phyloP scores from a whole-genome alignment of 2,113 vertebrate species.

The Megaleporinus macrocephalus region DNA sequence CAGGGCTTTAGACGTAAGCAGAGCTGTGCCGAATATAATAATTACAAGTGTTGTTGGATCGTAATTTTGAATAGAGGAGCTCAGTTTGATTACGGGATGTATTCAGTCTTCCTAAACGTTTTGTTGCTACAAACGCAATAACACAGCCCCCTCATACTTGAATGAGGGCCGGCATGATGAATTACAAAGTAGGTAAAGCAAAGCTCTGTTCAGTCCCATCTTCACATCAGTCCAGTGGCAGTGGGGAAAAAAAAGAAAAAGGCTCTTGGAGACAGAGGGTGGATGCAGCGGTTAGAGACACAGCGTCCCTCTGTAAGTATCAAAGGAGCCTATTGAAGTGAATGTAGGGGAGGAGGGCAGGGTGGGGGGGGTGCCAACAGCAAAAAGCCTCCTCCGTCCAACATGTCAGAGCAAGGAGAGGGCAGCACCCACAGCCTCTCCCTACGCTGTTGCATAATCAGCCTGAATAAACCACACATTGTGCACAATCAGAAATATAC shows the following conservation, averaged over 20 bases:
- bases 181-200: background rate
- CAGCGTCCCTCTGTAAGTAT: slow-evolving; percentile 39
- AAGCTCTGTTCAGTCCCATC: background rate
- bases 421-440: slow-evolving; percentile 35
- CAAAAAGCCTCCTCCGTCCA: slow-evolving; percentile 33
- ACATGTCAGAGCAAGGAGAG: slow-evolving; percentile 40
- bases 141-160: too few species aligned
- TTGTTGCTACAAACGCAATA: too few species aligned
- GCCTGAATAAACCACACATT: background rate
- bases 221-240: background rate
- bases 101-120: too few species aligned
- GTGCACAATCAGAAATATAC: slow-evolving; percentile 7
- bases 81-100: too few species aligned
- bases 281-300: slow-evolving; percentile 26
- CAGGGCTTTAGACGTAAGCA: too few species aligned
- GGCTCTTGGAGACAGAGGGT: slow-evolving; percentile 9
- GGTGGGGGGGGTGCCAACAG: background rate
- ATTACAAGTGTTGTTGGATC: too few species aligned
- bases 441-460: slow-evolving; percentile 45
- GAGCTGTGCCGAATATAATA: too few species aligned
- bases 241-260: background rate
- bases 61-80: too few species aligned
- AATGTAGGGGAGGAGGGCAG: background rate
- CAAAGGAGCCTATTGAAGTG: slow-evolving; percentile 49
- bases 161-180: background rate